Evolutionary conservation across 2,888 invertebrate genomes (phyloP), one percentile per base, ranked within the genome.

Genomic region (Drosophila lacicola): DNA sequence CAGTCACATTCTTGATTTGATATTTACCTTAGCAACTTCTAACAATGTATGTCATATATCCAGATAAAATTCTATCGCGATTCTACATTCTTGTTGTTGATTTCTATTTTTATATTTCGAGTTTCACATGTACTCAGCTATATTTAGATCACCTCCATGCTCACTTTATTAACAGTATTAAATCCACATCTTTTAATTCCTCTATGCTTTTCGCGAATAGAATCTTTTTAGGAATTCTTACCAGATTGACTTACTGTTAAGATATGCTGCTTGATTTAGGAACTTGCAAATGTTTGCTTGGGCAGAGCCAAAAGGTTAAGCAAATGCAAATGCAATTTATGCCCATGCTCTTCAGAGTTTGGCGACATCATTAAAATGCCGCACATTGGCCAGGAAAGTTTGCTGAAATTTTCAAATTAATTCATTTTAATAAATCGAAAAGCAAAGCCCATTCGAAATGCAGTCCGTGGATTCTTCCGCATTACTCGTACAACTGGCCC

Each of bases 361-460:
- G 60, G 61, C 62, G 74, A 78, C 90, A 79, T 84, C 83, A 84
- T 84, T 84, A 84, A 84, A 88, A 84, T 84, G 90, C 83, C 74
- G 67, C 64, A 71, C 80, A 79, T 75, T 70, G 45, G 55, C 58
- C 63, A 47, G 37, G 49, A 80, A 80, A 72, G 78, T 69, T 55
- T 44, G 51, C 55, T 62, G 47, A 76, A 74, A 79, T 85, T 82
- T 82, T 82, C 74, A 85, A 90, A 90, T 90, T 90, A 85, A 85
- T 85, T 85, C 90, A 90, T 90, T 85, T 90, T 84, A 90, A 85
- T 85, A 84, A 85, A 82, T 89, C 84, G 54, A 60, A 75, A 60
- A 72, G 55, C 50, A 69, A 67, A 75, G 66, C 57, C 65, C 76
- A 76, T 57, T 76, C 51, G 70, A 50, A 61, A 74, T 74, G 74